Conservation (phyloP, 1,140 invertebrate species). For the Teleogryllus occipitalis region DNA sequence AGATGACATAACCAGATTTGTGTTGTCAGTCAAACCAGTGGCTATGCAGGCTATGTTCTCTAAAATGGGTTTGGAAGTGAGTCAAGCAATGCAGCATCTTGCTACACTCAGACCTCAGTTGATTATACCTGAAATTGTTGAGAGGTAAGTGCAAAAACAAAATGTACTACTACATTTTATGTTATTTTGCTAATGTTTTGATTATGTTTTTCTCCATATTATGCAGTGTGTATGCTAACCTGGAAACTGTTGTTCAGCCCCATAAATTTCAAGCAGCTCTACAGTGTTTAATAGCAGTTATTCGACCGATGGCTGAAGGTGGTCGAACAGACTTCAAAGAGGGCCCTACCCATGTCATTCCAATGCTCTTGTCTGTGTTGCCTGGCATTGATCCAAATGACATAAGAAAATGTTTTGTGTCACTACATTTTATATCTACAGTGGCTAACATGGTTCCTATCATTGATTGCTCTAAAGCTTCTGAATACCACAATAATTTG, state of each 20-base stretch:
- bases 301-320: conserved; percentile 58
- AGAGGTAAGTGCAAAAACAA: conserved; percentile 42
- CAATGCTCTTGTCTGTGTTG: conserved; percentile 65
- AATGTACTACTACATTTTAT: neutral
- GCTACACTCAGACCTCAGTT: conserved; percentile 70
- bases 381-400: conserved; percentile 91
- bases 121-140: conserved; percentile 73
- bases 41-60: conserved; percentile 69
- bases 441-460: conserved; percentile 69
- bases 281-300: conserved; percentile 61
- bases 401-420: conserved; percentile 68
- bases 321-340: conserved; percentile 53
- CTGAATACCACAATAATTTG: conserved; percentile 54
- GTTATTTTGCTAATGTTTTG: neutral
- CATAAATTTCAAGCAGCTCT: conserved; percentile 75
- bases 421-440: conserved; percentile 69
- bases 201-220: neutral
- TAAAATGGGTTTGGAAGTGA: conserved; percentile 57
- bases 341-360: conserved; percentile 71
- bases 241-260: conserved; percentile 81
- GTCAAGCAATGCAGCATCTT: conserved; percentile 61
- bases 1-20: conserved; percentile 74
- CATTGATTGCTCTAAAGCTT: conserved; percentile 72
- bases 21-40: conserved; percentile 59
- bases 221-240: conserved; percentile 55